Evolutionary conservation across 30 jellyfish, hydroid and myxozoan species (phyloP).

Genomic region (Turritopsis rubra): DNA sequence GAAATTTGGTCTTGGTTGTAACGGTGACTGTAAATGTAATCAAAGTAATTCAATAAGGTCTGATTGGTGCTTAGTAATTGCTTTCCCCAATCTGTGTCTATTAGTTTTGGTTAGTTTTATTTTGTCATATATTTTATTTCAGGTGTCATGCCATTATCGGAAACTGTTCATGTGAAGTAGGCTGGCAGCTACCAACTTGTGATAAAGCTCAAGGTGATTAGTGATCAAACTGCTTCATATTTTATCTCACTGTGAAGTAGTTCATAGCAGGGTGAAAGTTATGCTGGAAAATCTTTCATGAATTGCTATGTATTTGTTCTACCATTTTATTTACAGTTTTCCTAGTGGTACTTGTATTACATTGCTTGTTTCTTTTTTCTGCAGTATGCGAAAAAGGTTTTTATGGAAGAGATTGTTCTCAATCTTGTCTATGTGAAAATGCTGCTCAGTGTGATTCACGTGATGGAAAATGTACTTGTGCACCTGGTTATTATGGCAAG

Average conservation of each 20-base stretch:
- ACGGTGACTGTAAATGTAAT: constrained; percentile 40
- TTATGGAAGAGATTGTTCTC: constrained; percentile 1
- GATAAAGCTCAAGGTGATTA: constrained; percentile 23
- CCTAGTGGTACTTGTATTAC: no score
- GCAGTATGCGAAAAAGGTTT: not conserved
- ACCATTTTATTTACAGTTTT: no score
- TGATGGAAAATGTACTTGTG: constrained; percentile 32
- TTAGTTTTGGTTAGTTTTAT: not conserved
- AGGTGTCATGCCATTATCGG: constrained; percentile 67
- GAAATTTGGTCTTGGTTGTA: constrained; percentile 69
- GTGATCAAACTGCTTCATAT: no score
- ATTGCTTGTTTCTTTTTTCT: not conserved
- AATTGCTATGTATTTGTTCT: not conserved
- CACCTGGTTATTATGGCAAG: not conserved
- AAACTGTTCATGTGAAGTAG: constrained; percentile 50
- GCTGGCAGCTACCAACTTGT: constrained; percentile 47
- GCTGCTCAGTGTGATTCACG: constrained; percentile 17
- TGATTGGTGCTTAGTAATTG: not conserved
- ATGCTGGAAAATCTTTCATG: not conserved
- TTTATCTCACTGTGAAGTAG: no score
- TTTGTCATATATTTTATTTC: not conserved
- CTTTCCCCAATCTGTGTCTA: not conserved
- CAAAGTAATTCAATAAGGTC: constrained; percentile 44
- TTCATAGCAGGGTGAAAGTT: not conserved
- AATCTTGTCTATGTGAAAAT: constrained; percentile 44